Evolutionary conservation across 2,888 invertebrate species (phyloP), one percentile per base, ranked within the genome.

Genomic region (Diarsia mendica): DNA sequence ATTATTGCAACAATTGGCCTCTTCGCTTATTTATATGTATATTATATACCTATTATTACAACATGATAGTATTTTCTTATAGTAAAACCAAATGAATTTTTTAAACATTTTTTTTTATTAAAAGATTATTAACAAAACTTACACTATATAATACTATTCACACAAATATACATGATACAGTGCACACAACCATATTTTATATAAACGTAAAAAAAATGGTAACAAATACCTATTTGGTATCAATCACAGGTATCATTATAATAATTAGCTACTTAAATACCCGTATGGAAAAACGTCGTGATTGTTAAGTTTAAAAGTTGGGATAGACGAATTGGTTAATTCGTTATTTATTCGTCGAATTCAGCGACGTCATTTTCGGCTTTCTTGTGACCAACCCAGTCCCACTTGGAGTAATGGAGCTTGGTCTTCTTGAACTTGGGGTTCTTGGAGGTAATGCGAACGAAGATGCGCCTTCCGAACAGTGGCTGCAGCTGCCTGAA

Each of bases 401-500:
- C 97, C 97, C 97, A 97, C 87, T 97, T 97, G 88, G 96, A 96
- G 91, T 97, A 97, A 91, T 97, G 97, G 69, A 96, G 95, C 87
- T 97, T 96, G 86, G 96, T 96, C 89, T 97, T 96, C 89, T 97
- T 97, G 91, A 97, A 97, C 81, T 97, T 97, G 63, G 96, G 96
- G 66, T 96, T 96, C 89, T 96, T 96, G 8, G 96, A 96, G 3
- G 97, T 96, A 87, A 97, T 97, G 71, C 98, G 96, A 46, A 97
- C 97, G 89, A 97, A 98, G 68, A 98, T 96, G 64, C 97, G 96
- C 63, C 98, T 97, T 58, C 97, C 97, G 84, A 97, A 97, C n/a
- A 98, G 94, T 0, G 97, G 97, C 89, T 98, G 98, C 10, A 98
- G 92, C 83, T 95, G 95, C 78, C 98, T 97, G 93, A 97, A 98